Evolutionary conservation across 2,113 vertebrate species (phyloP).

Genomic region (Hyla sarda): DNA sequence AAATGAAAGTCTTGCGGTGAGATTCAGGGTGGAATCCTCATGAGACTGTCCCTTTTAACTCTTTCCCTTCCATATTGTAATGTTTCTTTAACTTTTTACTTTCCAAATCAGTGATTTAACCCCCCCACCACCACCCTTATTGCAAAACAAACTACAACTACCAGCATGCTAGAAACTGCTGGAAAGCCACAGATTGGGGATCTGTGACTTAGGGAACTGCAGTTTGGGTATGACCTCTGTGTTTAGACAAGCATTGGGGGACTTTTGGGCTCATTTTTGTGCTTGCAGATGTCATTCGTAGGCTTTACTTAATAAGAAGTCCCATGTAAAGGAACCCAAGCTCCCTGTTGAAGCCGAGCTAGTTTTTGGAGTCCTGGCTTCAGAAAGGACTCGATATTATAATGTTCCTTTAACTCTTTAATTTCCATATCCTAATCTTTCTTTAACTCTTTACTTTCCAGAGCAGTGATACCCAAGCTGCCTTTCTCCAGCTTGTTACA

Average conservation of each 20-base stretch:
- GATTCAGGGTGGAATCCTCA: background rate
- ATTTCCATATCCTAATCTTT: background rate
- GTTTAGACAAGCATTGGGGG: background rate
- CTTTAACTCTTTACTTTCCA: background rate
- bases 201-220: background rate
- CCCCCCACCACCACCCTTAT: too few species aligned
- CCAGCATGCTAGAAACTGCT: too few species aligned
- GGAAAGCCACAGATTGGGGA: too few species aligned
- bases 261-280: too few species aligned
- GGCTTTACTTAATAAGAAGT: background rate
- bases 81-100: background rate
- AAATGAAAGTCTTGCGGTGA: background rate
- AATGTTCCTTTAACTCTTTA: background rate
- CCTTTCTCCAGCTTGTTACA: too few species aligned
- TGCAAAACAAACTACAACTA: too few species aligned
- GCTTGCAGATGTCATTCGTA: background rate
- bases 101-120: too few species aligned
- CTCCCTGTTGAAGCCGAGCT: background rate
- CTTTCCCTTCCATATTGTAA: background rate
- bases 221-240: background rate
- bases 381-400: too few species aligned
- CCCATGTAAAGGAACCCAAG: background rate
- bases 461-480: too few species aligned
- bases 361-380: slow-evolving; percentile 10
- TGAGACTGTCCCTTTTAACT: background rate